These are phyloP conservation scores for Gadus macrocephalus DNA, from an alignment of 2,113 vertebrate genomes.

Conservation along the genomic window DNA sequence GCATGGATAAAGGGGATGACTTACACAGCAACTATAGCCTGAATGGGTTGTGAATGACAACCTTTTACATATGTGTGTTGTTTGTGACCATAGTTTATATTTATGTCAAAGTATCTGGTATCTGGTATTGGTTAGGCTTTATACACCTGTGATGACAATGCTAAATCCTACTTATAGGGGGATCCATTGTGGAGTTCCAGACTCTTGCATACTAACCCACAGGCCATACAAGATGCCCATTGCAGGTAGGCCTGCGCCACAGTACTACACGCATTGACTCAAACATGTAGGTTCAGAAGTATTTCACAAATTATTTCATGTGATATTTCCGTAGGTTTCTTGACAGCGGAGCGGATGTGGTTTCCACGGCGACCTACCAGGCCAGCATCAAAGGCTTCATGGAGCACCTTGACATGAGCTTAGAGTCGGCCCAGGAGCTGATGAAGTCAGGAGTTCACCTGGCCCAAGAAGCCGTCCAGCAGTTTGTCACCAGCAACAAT, in stretches of 20 bases:
- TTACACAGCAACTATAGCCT: too few species aligned
- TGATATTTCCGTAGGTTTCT: constrained; percentile 65
- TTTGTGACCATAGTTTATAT: not conserved
- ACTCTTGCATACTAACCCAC: constrained; percentile 71
- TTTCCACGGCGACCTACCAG: constrained; percentile 78
- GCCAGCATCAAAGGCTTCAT: constrained; percentile 75
- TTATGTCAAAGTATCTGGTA: too few species aligned
- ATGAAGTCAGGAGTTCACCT: constrained; percentile 70
- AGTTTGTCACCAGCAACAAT: constrained; percentile 39
- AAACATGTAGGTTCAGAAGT: not conserved
- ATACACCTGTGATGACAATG: too few species aligned
- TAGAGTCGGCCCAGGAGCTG: constrained; percentile 62
- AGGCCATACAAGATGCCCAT: constrained; percentile 72
- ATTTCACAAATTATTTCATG: not conserved
- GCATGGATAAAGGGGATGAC: too few species aligned
- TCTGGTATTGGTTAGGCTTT: too few species aligned
- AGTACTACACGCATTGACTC: not conserved
- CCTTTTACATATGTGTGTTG: too few species aligned
- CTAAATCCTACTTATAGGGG: constrained; percentile 48
- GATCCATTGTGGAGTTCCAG: constrained; percentile 80
- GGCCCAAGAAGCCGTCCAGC: constrained; percentile 63
- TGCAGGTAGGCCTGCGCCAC: constrained; percentile 56
- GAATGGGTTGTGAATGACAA: too few species aligned
- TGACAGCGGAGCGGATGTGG: constrained; percentile 70
- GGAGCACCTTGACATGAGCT: constrained; percentile 57